A percentile compares a stretch with the other conserved stretches of the same genome.
These are phyloP conservation scores for Amphimedon queenslandica DNA, from an alignment of 37 sponge, comb jelly and placozoan genomes.

Conservation along the genomic window DNA sequence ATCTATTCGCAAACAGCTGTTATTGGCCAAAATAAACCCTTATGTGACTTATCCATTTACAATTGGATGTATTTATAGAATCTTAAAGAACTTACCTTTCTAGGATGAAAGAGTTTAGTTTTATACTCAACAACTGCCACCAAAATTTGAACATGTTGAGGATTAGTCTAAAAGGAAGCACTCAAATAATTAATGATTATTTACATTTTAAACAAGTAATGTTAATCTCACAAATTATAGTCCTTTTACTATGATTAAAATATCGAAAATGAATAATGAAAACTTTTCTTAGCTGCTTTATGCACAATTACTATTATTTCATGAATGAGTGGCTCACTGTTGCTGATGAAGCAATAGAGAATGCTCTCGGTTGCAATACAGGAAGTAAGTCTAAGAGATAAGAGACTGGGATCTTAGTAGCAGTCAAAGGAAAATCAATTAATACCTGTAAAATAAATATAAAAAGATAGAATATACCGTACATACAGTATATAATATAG, in stretches of 20 bases:
- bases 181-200: conserved; percentile 1
- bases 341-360: conserved; percentile 94
- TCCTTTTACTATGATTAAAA: too few relatives aligned
- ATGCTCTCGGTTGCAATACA: conserved; percentile 87
- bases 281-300: too few relatives aligned
- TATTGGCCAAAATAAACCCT: too few relatives aligned
- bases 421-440: conserved; percentile 79
- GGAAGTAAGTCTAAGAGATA: conserved; percentile 93
- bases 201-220: neutral
- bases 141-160: conserved; percentile 67
- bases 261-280: too few relatives aligned
- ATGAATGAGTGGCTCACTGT: conserved; percentile 20
- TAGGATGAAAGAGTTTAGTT: conserved; percentile 73
- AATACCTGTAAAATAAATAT: conserved; percentile 61
- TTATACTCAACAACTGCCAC: conserved; percentile 84
- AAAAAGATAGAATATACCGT: neutral
- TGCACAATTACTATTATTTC: too few relatives aligned
- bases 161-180: conserved; percentile 47
- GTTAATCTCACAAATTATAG: too few relatives aligned
- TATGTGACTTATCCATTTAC: too few relatives aligned
- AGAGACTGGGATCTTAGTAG: conserved; percentile 56
- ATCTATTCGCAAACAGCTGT: neutral
- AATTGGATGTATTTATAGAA: too few relatives aligned
- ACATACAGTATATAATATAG: neutral
- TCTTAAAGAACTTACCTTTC: conserved; percentile 52